Evolutionary conservation across 2,797 vertebrate species (phyloP).

Genomic region (Argentina silus): DNA sequence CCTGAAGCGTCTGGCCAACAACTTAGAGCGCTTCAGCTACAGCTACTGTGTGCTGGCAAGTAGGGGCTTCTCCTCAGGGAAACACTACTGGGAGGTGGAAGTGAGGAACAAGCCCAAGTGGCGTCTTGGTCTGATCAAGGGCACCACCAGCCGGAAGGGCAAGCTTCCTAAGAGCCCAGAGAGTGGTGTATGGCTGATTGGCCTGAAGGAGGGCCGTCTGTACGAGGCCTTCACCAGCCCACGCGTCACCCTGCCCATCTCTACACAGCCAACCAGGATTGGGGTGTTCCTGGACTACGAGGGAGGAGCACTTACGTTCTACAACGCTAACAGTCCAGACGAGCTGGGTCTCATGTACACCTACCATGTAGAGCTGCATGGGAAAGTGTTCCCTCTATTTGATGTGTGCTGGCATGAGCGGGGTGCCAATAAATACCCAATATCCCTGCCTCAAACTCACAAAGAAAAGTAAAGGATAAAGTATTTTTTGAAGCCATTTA

Average conservation of each 20-base stretch:
- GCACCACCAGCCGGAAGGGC: constrained; percentile 77
- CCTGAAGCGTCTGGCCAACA: constrained; percentile 73
- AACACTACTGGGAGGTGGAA: constrained; percentile 88
- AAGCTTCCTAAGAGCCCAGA: constrained; percentile 83
- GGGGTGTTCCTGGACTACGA: constrained; percentile 85
- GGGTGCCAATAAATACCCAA: constrained; percentile 77
- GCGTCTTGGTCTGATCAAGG: constrained; percentile 83
- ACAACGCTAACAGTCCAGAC: constrained; percentile 74
- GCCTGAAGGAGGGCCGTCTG: constrained; percentile 80
- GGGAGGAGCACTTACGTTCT: constrained; percentile 80
- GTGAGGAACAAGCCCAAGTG: constrained; percentile 83
- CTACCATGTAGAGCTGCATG: constrained; percentile 83
- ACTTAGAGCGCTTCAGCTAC: constrained; percentile 81
- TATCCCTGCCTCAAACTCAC: constrained; percentile 65
- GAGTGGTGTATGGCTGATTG: constrained; percentile 82
- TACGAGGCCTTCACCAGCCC: constrained; percentile 82
- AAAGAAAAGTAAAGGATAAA: constrained; percentile 14
- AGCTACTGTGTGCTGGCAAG: constrained; percentile 82
- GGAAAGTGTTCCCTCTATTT: constrained; percentile 84
- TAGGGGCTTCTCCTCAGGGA: constrained; percentile 84
- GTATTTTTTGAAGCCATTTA: no score
- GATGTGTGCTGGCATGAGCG: constrained; percentile 85
- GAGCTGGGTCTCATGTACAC: constrained; percentile 81
- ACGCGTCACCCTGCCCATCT: constrained; percentile 69
- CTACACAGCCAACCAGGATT: constrained; percentile 64